Percentiles rank a stretch among this genome's conserved stretches.
phyloP scores from a whole-genome alignment of 2,888 invertebrate species.

The Ormyrus thymus region DNA sequence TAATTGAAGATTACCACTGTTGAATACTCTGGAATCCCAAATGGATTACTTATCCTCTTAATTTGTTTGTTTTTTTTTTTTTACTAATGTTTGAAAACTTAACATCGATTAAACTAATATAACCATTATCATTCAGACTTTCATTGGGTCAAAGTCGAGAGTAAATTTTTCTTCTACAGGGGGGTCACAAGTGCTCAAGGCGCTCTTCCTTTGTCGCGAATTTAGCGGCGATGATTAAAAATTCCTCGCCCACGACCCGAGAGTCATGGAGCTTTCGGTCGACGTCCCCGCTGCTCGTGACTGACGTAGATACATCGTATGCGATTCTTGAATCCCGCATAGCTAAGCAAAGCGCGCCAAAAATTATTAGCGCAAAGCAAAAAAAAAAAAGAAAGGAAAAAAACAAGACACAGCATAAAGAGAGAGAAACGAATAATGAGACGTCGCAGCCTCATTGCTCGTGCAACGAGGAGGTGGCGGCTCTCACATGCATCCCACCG shows the following conservation, averaged over 20 bases:
- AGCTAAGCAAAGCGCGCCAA: neutral
- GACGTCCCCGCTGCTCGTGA: constrained; percentile 12
- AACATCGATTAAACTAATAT: too few relatives aligned
- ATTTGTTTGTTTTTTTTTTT: too few relatives aligned
- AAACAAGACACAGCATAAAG: constrained; percentile 11
- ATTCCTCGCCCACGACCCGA: neutral
- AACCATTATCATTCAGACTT: too few relatives aligned
- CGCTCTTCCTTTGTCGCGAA: neutral
- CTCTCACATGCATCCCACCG: neutral
- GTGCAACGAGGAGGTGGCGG: neutral
- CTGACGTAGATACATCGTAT: constrained; percentile 8
- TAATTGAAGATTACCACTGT: constrained; percentile 1
- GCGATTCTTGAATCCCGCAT: constrained; percentile 14
- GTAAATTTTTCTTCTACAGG: too few relatives aligned
- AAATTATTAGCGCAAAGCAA: constrained; percentile 6
- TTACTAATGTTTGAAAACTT: too few relatives aligned
- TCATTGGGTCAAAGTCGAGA: too few relatives aligned
- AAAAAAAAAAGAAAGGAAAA: neutral
- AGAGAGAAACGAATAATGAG: constrained; percentile 1
- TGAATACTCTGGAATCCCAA: constrained; percentile 8
- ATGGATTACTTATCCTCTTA: neutral
- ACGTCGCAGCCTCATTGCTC: constrained; percentile 4
- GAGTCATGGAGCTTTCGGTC: constrained; percentile 15
- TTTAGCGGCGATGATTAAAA: neutral
- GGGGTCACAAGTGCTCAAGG: too few relatives aligned